Base-by-base conservation (phyloP, 2,113 vertebrate species). In the Coreoperca whiteheadi region DNA sequence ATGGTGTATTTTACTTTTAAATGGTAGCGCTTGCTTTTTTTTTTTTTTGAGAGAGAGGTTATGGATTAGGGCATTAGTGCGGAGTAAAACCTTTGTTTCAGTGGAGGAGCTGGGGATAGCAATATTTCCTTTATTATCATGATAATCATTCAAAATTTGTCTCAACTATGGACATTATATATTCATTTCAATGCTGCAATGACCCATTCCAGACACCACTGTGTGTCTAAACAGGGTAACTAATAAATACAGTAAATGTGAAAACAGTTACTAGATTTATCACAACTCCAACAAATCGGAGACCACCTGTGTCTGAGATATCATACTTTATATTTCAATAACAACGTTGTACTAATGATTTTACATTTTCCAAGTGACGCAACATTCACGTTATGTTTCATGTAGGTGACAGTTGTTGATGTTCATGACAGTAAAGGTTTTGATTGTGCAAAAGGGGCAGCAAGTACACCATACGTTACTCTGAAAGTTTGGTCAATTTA, bases 41-140 rank as follows among this genome's bases (percentile, higher is more conserved):
- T n/a, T n/a, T n/a, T n/a, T n/a, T n/a, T n/a, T n/a, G n/a, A n/a
- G n/a, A 69, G 54, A 88, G 41, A 28, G 70, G 43, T 81, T n/a
- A 81, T 85, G 43, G 79, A 85, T 83, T 71, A 57, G 64, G 63
- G 25, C 54, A 82, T 86, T 80, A 74, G 64, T 74, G n/a, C n/a
- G n/a, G n/a, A n/a, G n/a, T n/a, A n/a, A n/a, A n/a, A n/a, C n/a
- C n/a, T n/a, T n/a, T n/a, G n/a, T n/a, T n/a, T n/a, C n/a, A n/a
- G n/a, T n/a, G n/a, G n/a, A n/a, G n/a, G n/a, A n/a, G n/a, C n/a
- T n/a, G n/a, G n/a, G n/a, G n/a, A n/a, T n/a, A n/a, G n/a, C n/a
- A n/a, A n/a, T n/a, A n/a, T n/a, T n/a, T n/a, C n/a, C n/a, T n/a
- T n/a, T 59, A 65, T n/a, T 56, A 10, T 64, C 41, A 41, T 41